phyloP scores from a whole-genome alignment of 2,797 vertebrate genomes.

The Tangara arthus region DNA sequence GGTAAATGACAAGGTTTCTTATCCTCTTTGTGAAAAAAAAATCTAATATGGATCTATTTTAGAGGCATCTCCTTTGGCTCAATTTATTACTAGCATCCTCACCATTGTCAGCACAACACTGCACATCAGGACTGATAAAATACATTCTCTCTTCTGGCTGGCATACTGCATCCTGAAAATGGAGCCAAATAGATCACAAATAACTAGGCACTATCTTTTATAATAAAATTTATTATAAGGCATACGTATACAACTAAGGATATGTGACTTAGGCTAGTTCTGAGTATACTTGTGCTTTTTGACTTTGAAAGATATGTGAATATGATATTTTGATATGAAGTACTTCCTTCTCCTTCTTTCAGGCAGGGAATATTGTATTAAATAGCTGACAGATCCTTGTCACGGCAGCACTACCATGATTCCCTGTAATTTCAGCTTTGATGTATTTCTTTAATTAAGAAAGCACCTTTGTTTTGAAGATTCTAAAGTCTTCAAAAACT shows the following conservation, averaged over 20 bases:
- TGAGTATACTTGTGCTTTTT: not conserved
- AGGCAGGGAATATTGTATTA: not conserved
- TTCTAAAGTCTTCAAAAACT: not conserved
- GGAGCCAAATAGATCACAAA: not conserved
- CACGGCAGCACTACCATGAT: not conserved
- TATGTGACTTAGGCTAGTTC: not conserved
- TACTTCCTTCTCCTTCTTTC: not conserved
- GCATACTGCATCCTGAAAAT: not conserved
- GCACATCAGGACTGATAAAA: not conserved
- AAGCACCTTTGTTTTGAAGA: not conserved
- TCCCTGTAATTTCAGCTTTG: not conserved
- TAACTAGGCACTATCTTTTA: not conserved
- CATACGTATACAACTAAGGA: not conserved
- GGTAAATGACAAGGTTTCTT: not conserved
- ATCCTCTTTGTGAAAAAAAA: not conserved
- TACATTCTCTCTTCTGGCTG: not conserved
- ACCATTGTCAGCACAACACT: not conserved
- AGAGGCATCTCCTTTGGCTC: not conserved
- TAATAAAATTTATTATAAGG: not conserved
- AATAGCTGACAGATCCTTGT: not conserved
- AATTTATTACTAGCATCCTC: not conserved
- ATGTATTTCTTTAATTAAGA: not conserved
- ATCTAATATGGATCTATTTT: not conserved
- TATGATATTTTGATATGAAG: not conserved
- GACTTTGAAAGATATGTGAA: not conserved